Conservation (phyloP, 2,888 invertebrate genomes). For the Pandemis cinnamomeana region DNA sequence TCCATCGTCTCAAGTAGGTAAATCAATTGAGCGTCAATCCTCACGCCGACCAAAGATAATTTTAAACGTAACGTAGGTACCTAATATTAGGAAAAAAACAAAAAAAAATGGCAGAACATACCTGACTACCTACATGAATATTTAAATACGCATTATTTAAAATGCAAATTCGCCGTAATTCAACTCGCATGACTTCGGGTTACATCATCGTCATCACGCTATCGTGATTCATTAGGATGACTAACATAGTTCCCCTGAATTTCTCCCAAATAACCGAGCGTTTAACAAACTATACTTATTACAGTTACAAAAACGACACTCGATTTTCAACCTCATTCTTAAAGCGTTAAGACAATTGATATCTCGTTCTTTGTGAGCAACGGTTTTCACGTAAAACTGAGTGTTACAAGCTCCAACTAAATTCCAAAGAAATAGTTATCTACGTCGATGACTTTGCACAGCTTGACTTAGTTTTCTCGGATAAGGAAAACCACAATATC, state of each 20-base stretch:
- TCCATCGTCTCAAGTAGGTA: too few relatives aligned
- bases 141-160: neutral
- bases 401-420: neutral
- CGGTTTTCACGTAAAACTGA: conserved; percentile 11
- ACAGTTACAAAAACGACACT: neutral
- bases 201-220: conserved; percentile 20
- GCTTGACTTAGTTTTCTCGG: too few relatives aligned
- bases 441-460: neutral
- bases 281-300: conserved; percentile 17
- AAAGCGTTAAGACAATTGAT: neutral
- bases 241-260: conserved; percentile 27
- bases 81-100: too few relatives aligned
- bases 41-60: too few relatives aligned
- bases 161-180: neutral
- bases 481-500: too few relatives aligned
- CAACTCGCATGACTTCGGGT: conserved; percentile 20
- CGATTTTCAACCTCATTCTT: neutral
- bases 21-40: too few relatives aligned
- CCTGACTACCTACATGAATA: too few relatives aligned
- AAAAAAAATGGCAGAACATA: too few relatives aligned
- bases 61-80: too few relatives aligned
- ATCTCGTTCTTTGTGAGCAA: neutral
- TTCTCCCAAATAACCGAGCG: conserved; percentile 32
- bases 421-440: neutral
- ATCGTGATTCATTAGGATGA: conserved; percentile 31